Evolutionary conservation across 1,140 invertebrate genomes (phyloP).

Genomic region (Platorchestia sp.): DNA sequence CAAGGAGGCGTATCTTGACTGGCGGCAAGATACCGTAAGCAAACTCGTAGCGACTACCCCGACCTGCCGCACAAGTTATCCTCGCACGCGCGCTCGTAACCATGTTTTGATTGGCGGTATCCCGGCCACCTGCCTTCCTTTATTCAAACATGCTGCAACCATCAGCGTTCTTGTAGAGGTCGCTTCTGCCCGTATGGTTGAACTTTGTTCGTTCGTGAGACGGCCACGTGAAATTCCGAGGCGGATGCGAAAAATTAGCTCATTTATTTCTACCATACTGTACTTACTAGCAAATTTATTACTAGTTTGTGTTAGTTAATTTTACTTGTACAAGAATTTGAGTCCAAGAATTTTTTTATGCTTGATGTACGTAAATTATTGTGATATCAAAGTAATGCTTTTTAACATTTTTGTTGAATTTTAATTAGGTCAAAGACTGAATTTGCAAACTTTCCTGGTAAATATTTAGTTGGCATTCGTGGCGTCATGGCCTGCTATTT

Average conservation of each 20-base stretch:
- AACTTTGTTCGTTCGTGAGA: background rate
- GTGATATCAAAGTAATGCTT: background rate
- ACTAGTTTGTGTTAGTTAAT: background rate
- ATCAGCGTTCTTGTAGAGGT: background rate
- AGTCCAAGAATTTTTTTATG: background rate
- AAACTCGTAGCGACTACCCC: background rate
- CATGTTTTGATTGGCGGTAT: background rate
- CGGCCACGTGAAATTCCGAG: no score
- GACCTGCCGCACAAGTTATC: background rate
- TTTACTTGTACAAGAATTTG: background rate
- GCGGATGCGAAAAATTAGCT: background rate
- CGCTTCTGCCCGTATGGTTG: background rate
- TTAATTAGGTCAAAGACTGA: background rate
- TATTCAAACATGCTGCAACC: background rate
- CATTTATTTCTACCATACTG: background rate
- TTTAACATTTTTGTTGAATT: background rate
- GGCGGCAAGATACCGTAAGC: background rate
- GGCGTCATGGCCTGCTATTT: background rate
- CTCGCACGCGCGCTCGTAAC: background rate
- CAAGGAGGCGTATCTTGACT: no score
- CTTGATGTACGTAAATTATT: background rate
- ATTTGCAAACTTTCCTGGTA: background rate
- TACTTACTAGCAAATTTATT: background rate
- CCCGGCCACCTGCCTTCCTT: background rate
- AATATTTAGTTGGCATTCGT: background rate